Base-by-base conservation (phyloP, 1,140 invertebrate species). In the Philaenus spumarius region DNA sequence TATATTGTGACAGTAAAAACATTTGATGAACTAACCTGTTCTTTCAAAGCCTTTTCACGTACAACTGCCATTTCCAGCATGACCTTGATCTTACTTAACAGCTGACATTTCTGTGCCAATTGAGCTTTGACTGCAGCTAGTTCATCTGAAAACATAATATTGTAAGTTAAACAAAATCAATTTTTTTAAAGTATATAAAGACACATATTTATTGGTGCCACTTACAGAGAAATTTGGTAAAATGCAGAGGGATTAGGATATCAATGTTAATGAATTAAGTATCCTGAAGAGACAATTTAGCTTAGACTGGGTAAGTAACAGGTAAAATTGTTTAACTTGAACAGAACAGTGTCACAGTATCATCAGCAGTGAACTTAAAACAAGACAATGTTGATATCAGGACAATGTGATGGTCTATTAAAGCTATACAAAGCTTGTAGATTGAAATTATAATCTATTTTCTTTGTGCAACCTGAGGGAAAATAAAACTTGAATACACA, bases 1-100 rank as follows among this genome's bases (percentile, higher is more conserved):
- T 54, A 11, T 30, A 30, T 23, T 7, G 9, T 20, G 11, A 35
- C 6, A 14, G 2, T 17, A 17, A 53, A 23, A 15, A 19, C 17
- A 37, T 53, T n/a, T n/a, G n/a, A n/a, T 23, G 24, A 45, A 22
- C 61, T 69, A 63, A 79, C 79, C 61, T 75, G 73, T 58, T 79
- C 73, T 5, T 75, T 67, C 46, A 81, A 69, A 12, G 69, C 63
- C 62, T 78, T 80, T 62, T 81, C 79, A 66, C 80, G 79, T 3
- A 69, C 59, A 7, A 78, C 77, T 20, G 79, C 78, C 55, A 72
- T 70, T 39, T 78, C 75, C 40, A 81, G 65, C 30, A 81, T 67
- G 26, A 74, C 67, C 63, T 80, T 81, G 2, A 81, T 76, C 68
- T 76, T 80, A 40, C 75, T 72, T 22, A 81, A 56, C 9, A 81